phyloP scores from a whole-genome alignment of 2,797 vertebrate species.

The Sparidentex hasta region DNA sequence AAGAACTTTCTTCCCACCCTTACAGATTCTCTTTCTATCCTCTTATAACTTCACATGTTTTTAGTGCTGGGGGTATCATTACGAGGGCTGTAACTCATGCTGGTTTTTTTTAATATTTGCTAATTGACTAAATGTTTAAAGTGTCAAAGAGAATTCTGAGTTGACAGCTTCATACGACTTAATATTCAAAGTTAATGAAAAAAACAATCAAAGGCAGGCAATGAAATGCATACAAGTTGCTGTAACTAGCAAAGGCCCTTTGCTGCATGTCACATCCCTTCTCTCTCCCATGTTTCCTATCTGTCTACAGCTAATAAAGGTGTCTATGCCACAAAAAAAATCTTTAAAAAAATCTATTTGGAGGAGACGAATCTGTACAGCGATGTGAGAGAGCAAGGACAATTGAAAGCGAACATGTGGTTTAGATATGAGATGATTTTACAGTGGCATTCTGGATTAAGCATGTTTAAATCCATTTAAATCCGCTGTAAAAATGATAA shows the following conservation, averaged over 20 bases:
- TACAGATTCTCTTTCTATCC: constrained; percentile 26
- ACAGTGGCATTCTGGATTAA: constrained; percentile 67
- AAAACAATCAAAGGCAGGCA: neutral
- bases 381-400: neutral
- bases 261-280: too few relatives aligned
- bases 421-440: constrained; percentile 55
- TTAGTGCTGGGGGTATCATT: neutral
- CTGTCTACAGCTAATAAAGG: too few relatives aligned
- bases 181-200: neutral
- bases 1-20: constrained; percentile 50
- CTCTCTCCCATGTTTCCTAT: too few relatives aligned
- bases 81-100: neutral
- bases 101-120: neutral
- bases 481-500: constrained; percentile 62
- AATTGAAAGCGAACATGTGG: constrained; percentile 39
- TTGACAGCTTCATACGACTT: neutral
- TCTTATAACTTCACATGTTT: neutral
- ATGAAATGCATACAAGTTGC: neutral
- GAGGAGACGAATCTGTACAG: constrained; percentile 10
- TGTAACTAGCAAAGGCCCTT: too few relatives aligned
- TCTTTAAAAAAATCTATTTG: too few relatives aligned
- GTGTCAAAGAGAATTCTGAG: neutral
- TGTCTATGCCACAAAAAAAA: too few relatives aligned
- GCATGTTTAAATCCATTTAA: constrained; percentile 71
- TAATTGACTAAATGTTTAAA: neutral